Percentiles rank a stretch among this genome's conserved stretches.
Conservation (phyloP, 2,113 vertebrate genomes). For the Catagonus wagneri region DNA sequence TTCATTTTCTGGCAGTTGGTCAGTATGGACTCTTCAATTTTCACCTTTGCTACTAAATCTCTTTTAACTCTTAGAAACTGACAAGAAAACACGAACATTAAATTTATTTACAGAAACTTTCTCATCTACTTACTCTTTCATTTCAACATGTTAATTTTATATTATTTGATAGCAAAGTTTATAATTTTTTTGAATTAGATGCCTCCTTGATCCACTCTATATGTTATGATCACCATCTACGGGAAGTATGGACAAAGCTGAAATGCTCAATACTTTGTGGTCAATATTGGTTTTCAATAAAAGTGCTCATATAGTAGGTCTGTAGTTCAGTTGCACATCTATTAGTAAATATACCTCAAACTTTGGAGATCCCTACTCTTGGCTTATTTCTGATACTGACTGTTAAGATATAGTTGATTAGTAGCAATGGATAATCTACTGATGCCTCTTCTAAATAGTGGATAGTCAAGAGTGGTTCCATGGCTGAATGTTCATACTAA, state of each 20-base stretch:
- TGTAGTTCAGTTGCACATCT: background rate
- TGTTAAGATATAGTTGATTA: background rate
- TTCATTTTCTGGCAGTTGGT: conserved; percentile 68
- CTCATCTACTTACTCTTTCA: background rate
- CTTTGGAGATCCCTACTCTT: background rate
- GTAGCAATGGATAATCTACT: background rate
- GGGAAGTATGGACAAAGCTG: background rate
- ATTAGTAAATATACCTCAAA: background rate
- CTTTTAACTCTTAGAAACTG: conserved; percentile 21
- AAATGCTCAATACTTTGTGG: background rate
- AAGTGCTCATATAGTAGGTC: background rate
- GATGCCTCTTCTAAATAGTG: background rate
- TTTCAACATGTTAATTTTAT: background rate
- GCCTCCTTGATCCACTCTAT: background rate
- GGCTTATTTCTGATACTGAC: background rate
- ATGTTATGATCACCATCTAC: background rate
- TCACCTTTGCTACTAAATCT: background rate
- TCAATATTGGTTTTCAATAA: background rate
- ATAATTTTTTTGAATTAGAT: background rate
- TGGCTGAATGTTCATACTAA: background rate
- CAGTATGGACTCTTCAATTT: conserved; percentile 26
- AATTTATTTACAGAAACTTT: conserved; percentile 20
- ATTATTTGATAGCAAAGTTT: background rate
- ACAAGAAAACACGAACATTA: background rate
- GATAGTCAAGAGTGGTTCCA: background rate